These are phyloP conservation scores for Bathynomus jamesi DNA, from an alignment of 1,140 invertebrate genomes.

Conservation along the genomic window DNA sequence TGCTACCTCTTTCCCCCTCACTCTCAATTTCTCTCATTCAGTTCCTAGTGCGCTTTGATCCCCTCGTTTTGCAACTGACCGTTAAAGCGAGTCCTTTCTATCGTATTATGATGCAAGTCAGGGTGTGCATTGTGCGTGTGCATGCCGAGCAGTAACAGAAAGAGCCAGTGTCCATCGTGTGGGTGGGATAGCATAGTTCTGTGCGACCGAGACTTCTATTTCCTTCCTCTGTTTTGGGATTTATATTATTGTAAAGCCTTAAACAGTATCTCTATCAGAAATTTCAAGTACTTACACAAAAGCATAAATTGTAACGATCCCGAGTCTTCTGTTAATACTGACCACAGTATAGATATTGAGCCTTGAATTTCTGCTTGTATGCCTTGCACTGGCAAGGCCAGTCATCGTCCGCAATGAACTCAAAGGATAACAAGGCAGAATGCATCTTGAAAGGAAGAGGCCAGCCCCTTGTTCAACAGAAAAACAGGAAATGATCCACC, in stretches of 20 bases:
- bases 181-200: slow-evolving; percentile 18
- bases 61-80: slow-evolving; percentile 24
- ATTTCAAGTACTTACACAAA: no score
- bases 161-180: slow-evolving; percentile 33
- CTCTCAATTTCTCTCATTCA: slow-evolving; percentile 7
- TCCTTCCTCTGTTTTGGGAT: no score
- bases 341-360: no score
- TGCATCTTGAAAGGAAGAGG: slow-evolving; percentile 35
- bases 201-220: neutral
- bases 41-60: neutral
- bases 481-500: slow-evolving; percentile 37
- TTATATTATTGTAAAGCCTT: no score
- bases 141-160: slow-evolving; percentile 25
- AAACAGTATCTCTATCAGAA: no score
- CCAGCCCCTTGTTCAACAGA: slow-evolving; percentile 33
- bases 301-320: no score
- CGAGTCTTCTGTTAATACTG: no score
- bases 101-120: slow-evolving; percentile 36
- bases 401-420: slow-evolving; percentile 26
- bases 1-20: slow-evolving; percentile 25
- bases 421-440: slow-evolving; percentile 32
- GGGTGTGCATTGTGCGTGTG: slow-evolving; percentile 31
- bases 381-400: no score
- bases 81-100: slow-evolving; percentile 25
- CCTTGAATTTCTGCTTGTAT: no score